phyloP scores from a whole-genome alignment of 2,797 vertebrate genomes.

The Enteromius viviparus region DNA sequence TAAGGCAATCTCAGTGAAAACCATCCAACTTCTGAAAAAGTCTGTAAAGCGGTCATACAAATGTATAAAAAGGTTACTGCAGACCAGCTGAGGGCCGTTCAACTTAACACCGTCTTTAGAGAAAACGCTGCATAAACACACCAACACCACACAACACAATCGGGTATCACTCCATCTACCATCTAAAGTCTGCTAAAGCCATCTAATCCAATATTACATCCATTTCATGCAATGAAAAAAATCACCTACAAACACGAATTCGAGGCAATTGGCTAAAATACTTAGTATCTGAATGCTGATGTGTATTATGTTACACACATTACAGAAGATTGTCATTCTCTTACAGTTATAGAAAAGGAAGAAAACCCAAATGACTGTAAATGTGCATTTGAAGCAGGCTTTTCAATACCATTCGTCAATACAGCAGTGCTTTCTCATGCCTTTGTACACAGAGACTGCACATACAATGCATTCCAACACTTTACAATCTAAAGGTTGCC shows the following conservation, averaged over 20 bases:
- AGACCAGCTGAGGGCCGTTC: conserved; percentile 47
- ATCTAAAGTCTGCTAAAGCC: conserved; percentile 23
- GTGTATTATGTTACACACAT: neutral
- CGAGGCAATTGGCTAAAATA: neutral
- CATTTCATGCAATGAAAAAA: conserved; percentile 34
- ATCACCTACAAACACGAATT: neutral
- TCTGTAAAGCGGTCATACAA: conserved; percentile 40
- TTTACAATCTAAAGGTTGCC: neutral
- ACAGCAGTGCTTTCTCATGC: conserved; percentile 41
- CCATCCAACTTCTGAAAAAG: conserved; percentile 4
- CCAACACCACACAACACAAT: conserved; percentile 1
- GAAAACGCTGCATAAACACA: conserved; percentile 17
- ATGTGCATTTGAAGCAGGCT: conserved; percentile 12
- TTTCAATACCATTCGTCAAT: conserved; percentile 20
- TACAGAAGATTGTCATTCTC: conserved; percentile 14
- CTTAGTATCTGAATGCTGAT: conserved; percentile 5
- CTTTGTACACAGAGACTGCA: conserved; percentile 48
- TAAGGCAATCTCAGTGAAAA: conserved; percentile 37
- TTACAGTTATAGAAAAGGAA: neutral
- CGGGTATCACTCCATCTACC: conserved; percentile 5
- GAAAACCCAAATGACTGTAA: neutral
- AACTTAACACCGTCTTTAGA: conserved; percentile 24
- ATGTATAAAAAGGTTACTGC: conserved; percentile 49
- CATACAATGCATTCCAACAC: neutral
- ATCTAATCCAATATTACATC: conserved; percentile 27